Evolutionary conservation across 1,140 invertebrate species (phyloP), one percentile per base, ranked within the genome.

Genomic region (Tribolium madens): DNA sequence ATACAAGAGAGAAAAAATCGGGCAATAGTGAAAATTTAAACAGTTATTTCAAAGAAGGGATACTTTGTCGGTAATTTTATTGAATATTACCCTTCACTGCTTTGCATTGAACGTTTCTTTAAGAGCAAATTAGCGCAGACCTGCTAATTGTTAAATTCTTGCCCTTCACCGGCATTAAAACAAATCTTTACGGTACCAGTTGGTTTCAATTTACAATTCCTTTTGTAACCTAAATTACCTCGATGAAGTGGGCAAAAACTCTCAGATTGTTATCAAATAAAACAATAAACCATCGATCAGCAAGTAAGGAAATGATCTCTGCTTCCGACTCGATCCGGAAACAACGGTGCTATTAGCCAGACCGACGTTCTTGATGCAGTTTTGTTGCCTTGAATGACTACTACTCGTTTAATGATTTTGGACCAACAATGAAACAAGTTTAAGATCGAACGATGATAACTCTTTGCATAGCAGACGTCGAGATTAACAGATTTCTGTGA

Each of bases 271-370:
- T 31, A 31, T 2, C 36, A 1, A 42, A 18, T 64, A 33, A 64
- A 64, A 64, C 57, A 64, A 64, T 64, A 64, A 64, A 36, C 31
- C 57, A 64, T 64, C 57, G 26, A 64, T 64, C 52, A 72, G 21
- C 17, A 33, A 18, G 31, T 52, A 70, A 77, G 79, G 79, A 82
- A 81, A 80, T 80, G 76, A 80, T 80, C 78, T 78, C 77, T 75
- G 79, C 81, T 77, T 81, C 80, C 80, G 74, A 60, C 47, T 36
- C 47, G 70, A 60, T 76, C 80, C 75, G 81, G 81, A 82, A 82
- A 78, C 77, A 26, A 68, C 72, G 72, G 33, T 31, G 79, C 80
- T 81, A 81, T 80, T 81, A 80, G 78, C 78, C 21, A 72, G 80
- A 80, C 78, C 80, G 64, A 76, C 81, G 79, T 78, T 72, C 76